A percentile compares a stretch with the other conserved stretches of the same genome.
phyloP scores from a whole-genome alignment of 1,140 invertebrate species.

The Pseudomyrmex cubaensis region DNA sequence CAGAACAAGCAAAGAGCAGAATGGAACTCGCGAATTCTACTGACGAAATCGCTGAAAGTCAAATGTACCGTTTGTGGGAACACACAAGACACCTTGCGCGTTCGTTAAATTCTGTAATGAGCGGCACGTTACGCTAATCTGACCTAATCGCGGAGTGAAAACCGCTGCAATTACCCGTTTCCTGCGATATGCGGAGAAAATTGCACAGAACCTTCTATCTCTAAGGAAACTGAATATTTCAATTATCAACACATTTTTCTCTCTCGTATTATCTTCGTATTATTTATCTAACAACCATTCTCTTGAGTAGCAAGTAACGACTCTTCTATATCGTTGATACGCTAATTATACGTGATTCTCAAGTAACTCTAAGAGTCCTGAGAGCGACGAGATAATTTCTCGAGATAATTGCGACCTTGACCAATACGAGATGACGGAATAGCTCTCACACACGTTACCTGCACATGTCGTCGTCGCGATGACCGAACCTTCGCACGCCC shows the following conservation, averaged over 20 bases:
- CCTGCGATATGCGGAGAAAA: neutral
- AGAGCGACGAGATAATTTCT: constrained; percentile 13
- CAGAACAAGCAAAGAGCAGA: neutral
- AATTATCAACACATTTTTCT: too few species aligned
- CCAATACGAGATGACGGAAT: neutral
- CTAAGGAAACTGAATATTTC: neutral
- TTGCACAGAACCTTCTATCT: neutral
- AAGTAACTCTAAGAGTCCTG: neutral
- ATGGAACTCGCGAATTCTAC: constrained; percentile 14
- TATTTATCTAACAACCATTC: too few species aligned
- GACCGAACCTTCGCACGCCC: neutral
- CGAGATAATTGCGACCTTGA: constrained; percentile 8
- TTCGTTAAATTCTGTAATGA: constrained; percentile 51
- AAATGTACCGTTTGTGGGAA: constrained; percentile 49
- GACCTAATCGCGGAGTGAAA: constrained; percentile 42
- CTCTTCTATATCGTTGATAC: neutral
- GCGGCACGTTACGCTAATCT: constrained; percentile 30
- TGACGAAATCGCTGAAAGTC: constrained; percentile 24
- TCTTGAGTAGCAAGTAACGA: too few species aligned
- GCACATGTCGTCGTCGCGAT: neutral
- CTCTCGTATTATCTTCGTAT: too few species aligned
- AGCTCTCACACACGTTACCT: constrained; percentile 5
- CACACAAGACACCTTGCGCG: constrained; percentile 5
- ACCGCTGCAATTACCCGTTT: constrained; percentile 2
- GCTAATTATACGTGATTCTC: neutral